Conservation (phyloP, 2,797 vertebrate species). For the Gambelia wislizenii region DNA sequence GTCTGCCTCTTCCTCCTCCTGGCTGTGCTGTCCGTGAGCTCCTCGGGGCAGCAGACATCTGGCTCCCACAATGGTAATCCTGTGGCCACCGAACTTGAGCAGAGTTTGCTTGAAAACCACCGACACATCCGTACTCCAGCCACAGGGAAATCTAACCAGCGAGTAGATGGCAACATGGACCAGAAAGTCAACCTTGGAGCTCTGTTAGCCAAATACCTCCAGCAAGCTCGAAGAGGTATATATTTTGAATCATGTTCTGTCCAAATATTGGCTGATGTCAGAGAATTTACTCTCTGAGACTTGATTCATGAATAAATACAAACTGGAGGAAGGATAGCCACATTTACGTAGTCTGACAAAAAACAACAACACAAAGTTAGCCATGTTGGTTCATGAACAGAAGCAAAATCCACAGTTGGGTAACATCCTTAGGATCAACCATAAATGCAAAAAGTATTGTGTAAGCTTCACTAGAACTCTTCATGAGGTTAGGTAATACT, state of each 20-base stretch:
- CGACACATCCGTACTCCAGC: conserved; percentile 79
- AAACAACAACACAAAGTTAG: too few relatives aligned
- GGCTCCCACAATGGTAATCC: conserved; percentile 69
- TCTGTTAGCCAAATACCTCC: conserved; percentile 91
- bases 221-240: conserved; percentile 89
- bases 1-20: conserved; percentile 88
- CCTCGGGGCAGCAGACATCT: conserved; percentile 82
- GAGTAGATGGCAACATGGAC: conserved; percentile 78
- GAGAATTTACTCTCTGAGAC: neutral
- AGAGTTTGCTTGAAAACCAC: conserved; percentile 60
- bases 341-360: neutral
- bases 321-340: neutral
- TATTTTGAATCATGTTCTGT: neutral
- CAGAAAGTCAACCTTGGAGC: conserved; percentile 85
- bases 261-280: neutral
- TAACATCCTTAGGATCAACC: too few relatives aligned
- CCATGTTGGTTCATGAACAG: too few relatives aligned
- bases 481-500: too few relatives aligned
- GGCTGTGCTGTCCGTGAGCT: conserved; percentile 84
- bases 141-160: conserved; percentile 69
- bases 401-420: too few relatives aligned
- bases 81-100: conserved; percentile 75
- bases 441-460: too few relatives aligned
- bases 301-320: neutral
- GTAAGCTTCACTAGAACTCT: too few relatives aligned